Evolutionary conservation across 2,113 vertebrate species (phyloP).

Genomic region (Seriola rivoliana): DNA sequence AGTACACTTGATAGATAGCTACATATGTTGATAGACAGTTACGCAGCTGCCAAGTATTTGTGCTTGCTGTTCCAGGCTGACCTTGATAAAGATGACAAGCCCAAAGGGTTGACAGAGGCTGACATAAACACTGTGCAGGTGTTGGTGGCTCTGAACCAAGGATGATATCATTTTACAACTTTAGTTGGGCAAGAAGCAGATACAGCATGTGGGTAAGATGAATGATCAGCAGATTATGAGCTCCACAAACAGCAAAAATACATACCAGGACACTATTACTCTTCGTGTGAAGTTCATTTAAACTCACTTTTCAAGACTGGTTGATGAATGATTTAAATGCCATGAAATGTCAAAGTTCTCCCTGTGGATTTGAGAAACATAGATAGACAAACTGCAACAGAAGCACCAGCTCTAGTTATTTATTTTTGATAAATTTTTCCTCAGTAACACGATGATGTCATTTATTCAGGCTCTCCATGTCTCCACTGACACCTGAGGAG

Average conservation of each 20-base stretch:
- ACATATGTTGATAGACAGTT: conserved; percentile 45
- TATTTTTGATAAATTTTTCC: neutral
- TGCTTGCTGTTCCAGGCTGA: conserved; percentile 34
- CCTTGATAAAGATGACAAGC: conserved; percentile 50
- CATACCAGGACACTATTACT: neutral
- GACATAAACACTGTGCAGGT: conserved; percentile 59
- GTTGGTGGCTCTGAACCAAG: conserved; percentile 45
- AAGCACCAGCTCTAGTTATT: neutral
- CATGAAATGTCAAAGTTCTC: neutral
- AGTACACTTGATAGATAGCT: neutral
- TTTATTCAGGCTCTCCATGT: conserved; percentile 17
- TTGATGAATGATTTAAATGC: neutral
- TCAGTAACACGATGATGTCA: conserved; percentile 23
- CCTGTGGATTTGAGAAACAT: neutral
- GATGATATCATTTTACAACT: conserved; percentile 64
- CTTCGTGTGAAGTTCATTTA: conserved; percentile 14
- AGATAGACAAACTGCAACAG: neutral
- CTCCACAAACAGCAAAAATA: neutral
- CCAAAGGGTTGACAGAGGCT: conserved; percentile 32
- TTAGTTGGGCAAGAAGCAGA: conserved; percentile 51
- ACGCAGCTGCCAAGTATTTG: conserved; percentile 44
- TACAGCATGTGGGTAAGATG: neutral
- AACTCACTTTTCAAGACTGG: conserved; percentile 19
- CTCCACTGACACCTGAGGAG: conserved; percentile 51
- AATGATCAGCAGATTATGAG: neutral